Evolutionary conservation across 2,797 vertebrate genomes (phyloP).

Genomic region (Gobio occitaniae): DNA sequence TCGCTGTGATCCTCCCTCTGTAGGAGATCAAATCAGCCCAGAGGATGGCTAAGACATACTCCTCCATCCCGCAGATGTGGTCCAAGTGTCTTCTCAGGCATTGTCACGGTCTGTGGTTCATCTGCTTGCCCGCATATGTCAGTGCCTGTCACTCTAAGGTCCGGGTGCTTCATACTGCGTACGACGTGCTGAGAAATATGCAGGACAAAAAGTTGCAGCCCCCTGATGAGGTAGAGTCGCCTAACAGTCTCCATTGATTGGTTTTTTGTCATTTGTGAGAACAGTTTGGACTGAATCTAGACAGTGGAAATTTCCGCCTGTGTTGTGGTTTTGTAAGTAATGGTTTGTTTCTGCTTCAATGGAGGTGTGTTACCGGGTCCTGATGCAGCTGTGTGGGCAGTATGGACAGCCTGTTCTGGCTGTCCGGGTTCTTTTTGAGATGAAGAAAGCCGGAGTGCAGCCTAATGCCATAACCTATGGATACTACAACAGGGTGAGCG

Average conservation of each 20-base stretch:
- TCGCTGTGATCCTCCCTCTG: constrained; percentile 32
- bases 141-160: constrained; percentile 94
- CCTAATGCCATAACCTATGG: constrained; percentile 99
- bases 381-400: constrained; percentile 98
- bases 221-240: constrained; percentile 90
- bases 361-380: constrained; percentile 95
- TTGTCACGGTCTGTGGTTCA: constrained; percentile 98
- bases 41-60: constrained; percentile 93
- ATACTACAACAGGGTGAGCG: constrained; percentile 94
- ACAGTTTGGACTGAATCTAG: constrained; percentile 6
- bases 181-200: constrained; percentile 95
- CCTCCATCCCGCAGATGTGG: constrained; percentile 98
- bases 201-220: constrained; percentile 94
- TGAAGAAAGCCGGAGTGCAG: constrained; percentile 97
- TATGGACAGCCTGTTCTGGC: constrained; percentile 97
- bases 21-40: constrained; percentile 98
- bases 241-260: constrained; percentile 2
- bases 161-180: constrained; percentile 91
- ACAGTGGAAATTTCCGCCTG: constrained; percentile 20
- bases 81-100: constrained; percentile 94
- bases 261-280: background rate
- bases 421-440: constrained; percentile 95
- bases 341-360: fast-evolving
- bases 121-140: constrained; percentile 94
- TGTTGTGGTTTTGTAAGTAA: background rate